A percentile compares a stretch with the other conserved stretches of the same genome.
phyloP scores from a whole-genome alignment of 2,797 vertebrate species.

The Decapterus maruadsi region DNA sequence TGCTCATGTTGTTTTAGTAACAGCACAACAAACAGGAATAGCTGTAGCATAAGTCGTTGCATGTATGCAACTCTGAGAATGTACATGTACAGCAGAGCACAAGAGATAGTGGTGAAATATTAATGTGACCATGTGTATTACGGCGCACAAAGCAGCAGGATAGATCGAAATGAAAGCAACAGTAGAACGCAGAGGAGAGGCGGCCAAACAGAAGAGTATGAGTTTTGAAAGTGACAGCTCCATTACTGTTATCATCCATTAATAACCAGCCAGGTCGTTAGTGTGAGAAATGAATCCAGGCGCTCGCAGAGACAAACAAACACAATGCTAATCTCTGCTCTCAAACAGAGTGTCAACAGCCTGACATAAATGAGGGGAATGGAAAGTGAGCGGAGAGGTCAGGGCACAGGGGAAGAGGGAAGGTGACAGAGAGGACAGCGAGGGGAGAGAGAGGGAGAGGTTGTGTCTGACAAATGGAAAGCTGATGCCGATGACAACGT shows the following conservation, averaged over 20 bases:
- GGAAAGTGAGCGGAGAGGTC: conserved; percentile 57
- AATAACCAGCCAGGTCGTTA: conserved; percentile 71
- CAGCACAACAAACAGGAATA: neutral
- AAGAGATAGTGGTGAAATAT: conserved; percentile 3
- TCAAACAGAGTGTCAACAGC: conserved; percentile 61
- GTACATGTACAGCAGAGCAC: neutral
- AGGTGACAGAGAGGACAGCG: neutral
- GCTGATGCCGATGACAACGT: neutral
- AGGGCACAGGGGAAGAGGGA: conserved; percentile 23
- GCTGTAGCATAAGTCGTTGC: neutral
- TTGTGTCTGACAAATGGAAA: conserved; percentile 30
- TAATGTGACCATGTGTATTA: conserved; percentile 4
- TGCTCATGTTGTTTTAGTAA: neutral
- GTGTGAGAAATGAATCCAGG: conserved; percentile 71
- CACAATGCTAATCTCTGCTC: conserved; percentile 67
- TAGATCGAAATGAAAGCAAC: neutral
- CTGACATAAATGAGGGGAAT: conserved; percentile 47
- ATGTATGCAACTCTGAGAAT: neutral
- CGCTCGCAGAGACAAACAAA: conserved; percentile 70
- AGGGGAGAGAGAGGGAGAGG: neutral
- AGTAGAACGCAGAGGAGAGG: neutral
- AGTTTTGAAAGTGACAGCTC: conserved; percentile 68
- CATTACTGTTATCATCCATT: conserved; percentile 72
- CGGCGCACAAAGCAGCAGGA: neutral
- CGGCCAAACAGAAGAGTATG: conserved; percentile 36